Conservation (phyloP, 2,113 vertebrate species). For the Gymnorhina tibicen region DNA sequence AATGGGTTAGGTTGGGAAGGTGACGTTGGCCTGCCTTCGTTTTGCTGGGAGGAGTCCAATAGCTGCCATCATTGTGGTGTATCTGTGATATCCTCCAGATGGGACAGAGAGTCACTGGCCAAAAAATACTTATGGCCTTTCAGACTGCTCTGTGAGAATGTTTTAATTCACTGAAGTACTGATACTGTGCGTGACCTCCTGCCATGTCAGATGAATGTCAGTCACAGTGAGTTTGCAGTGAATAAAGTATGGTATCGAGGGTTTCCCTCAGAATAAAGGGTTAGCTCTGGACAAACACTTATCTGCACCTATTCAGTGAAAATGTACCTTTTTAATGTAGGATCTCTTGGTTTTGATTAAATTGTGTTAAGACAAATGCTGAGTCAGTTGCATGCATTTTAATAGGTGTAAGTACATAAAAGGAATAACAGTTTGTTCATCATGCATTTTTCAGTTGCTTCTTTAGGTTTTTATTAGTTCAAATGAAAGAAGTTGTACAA, state of each 20-base stretch:
- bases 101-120: neutral
- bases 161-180: neutral
- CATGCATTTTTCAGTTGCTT: neutral
- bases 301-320: neutral
- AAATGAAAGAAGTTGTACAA: neutral
- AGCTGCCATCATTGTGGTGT: fast-evolving
- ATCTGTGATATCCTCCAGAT: neutral
- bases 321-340: neutral
- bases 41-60: neutral
- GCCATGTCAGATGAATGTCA: neutral
- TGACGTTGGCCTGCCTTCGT: neutral
- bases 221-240: neutral
- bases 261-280: neutral
- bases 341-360: neutral
- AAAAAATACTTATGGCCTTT: neutral
- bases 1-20: neutral
- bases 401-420: neutral
- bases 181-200: neutral
- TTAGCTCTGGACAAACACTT: neutral
- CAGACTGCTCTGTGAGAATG: neutral
- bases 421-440: neutral
- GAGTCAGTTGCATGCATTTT: neutral
- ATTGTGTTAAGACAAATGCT: neutral
- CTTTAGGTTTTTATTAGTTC: neutral
- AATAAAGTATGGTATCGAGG: neutral